Conservation (phyloP, 2,888 invertebrate species). For the Pseudolycoriella hygida region DNA sequence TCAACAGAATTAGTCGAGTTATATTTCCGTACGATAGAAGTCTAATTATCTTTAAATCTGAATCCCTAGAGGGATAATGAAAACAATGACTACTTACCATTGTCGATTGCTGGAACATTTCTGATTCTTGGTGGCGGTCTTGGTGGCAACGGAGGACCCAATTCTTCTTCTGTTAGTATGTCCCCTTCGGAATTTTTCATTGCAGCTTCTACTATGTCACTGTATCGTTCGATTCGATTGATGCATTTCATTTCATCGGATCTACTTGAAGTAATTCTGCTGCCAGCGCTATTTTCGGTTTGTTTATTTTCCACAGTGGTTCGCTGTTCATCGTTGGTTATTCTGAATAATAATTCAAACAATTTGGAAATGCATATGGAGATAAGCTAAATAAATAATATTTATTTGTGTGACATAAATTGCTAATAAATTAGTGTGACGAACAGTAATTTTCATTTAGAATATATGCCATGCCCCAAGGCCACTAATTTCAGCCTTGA, state of each 20-base stretch:
- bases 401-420: no score
- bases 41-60: no score
- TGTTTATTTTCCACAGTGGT: neutral
- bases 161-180: conserved; percentile 19
- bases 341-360: no score
- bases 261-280: neutral
- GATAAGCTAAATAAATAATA: neutral
- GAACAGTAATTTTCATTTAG: no score
- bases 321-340: no score
- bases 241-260: conserved; percentile 13
- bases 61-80: no score
- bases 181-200: conserved; percentile 17
- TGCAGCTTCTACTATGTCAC: conserved; percentile 19
- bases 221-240: conserved; percentile 20
- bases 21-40: no score
- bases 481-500: no score
- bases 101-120: conserved; percentile 13
- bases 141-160: conserved; percentile 27
- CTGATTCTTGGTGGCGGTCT: conserved; percentile 22
- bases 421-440: no score
- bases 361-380: neutral
- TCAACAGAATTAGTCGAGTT: no score
- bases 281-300: conserved; percentile 1
- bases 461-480: no score
- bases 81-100: conserved; percentile 13